Percentiles rank a stretch among this genome's conserved stretches.
These are phyloP conservation scores for Ptilodon capucinus DNA, from an alignment of 2,888 invertebrate species.

Conservation along the genomic window DNA sequence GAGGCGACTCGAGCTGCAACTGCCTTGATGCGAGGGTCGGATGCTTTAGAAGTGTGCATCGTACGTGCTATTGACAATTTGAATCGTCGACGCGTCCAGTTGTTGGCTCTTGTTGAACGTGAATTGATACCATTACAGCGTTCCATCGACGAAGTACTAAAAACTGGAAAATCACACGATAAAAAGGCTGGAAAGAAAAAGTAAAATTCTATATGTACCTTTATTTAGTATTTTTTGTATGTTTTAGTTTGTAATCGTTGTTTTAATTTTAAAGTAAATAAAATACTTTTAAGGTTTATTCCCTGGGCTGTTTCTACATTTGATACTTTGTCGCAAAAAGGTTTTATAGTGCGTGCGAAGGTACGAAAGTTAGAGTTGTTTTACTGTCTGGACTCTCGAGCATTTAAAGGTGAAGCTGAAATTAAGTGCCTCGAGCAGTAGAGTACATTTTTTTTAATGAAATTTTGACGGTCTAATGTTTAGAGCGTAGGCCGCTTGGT, in stretches of 20 bases:
- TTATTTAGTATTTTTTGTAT: background rate
- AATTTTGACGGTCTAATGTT: too few relatives aligned
- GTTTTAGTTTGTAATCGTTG: background rate
- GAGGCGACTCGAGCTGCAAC: constrained; percentile 52
- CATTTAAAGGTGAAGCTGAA: too few relatives aligned
- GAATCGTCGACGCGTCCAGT: constrained; percentile 43
- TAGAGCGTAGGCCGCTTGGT: too few relatives aligned
- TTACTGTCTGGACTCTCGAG: too few relatives aligned
- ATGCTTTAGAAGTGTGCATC: constrained; percentile 54
- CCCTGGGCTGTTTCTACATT: background rate
- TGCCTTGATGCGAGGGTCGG: constrained; percentile 48
- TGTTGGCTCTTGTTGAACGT: constrained; percentile 52
- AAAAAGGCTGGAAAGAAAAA: constrained; percentile 40
- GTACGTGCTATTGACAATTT: constrained; percentile 43
- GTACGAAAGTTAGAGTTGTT: too few relatives aligned
- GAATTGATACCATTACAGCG: constrained; percentile 43
- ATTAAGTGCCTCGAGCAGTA: too few relatives aligned
- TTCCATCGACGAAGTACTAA: constrained; percentile 44
- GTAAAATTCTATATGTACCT: constrained; percentile 14
- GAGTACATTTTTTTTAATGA: too few relatives aligned
- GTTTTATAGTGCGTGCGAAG: too few relatives aligned
- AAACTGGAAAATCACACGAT: constrained; percentile 18
- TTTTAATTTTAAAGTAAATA: background rate
- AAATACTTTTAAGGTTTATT: background rate
- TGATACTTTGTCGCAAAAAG: background rate